Percentiles rank a stretch among this genome's conserved stretches.
phyloP scores from a whole-genome alignment of 1,140 invertebrate genomes.

The Drosophila paulistorum region DNA sequence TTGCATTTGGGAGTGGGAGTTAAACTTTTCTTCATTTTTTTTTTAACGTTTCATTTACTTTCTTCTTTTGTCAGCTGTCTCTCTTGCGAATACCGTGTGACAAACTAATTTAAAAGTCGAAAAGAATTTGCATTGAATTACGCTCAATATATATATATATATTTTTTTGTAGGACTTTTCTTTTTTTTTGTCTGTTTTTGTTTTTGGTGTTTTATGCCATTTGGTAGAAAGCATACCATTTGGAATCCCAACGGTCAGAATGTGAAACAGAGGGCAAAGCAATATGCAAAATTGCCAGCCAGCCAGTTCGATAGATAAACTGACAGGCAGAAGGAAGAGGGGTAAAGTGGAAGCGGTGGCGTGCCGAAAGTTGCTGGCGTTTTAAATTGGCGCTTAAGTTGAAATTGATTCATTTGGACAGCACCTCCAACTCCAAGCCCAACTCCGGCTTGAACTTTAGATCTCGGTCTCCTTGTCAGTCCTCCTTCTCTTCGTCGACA shows the following conservation, averaged over 20 bases:
- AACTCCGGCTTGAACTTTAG: not conserved
- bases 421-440: slow-evolving; percentile 1
- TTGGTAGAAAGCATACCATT: slow-evolving; percentile 9
- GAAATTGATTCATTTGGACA: slow-evolving; percentile 72
- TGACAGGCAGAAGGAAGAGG: slow-evolving; percentile 7
- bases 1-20: slow-evolving; percentile 46
- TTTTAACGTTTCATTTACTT: slow-evolving; percentile 1
- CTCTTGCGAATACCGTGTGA: slow-evolving; percentile 15
- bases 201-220: slow-evolving; percentile 16
- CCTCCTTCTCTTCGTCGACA: not conserved
- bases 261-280: slow-evolving; percentile 31
- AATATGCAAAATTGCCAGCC: slow-evolving; percentile 63
- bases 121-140: slow-evolving; percentile 63
- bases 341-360: slow-evolving; percentile 34
- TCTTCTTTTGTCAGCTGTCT: slow-evolving; percentile 36
- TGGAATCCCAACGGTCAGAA: slow-evolving; percentile 25
- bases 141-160: slow-evolving; percentile 27
- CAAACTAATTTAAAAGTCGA: slow-evolving; percentile 77
- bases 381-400: slow-evolving; percentile 74
- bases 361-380: slow-evolving; percentile 65
- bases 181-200: slow-evolving; percentile 21
- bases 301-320: slow-evolving; percentile 56
- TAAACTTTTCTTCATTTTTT: slow-evolving; percentile 21
- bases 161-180: slow-evolving; percentile 33
- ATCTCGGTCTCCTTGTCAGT: slow-evolving; percentile 12